Evolutionary conservation across 2,888 invertebrate species (phyloP), one percentile per base, ranked within the genome.

Genomic region (Micropterix aruncella): DNA sequence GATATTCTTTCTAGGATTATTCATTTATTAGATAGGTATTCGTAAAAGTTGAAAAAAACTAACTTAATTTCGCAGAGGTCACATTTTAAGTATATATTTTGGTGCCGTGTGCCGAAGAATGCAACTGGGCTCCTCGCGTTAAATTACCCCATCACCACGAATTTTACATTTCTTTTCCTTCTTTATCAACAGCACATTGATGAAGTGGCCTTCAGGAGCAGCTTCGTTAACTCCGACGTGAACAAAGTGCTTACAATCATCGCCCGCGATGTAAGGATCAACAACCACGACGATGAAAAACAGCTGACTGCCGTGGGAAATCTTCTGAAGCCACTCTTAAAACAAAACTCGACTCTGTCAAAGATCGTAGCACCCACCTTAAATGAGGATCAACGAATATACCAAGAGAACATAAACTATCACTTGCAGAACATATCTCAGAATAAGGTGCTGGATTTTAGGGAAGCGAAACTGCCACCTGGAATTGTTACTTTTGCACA

Each of bases 171-270:
- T 17, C 41, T 39, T 46, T 19, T 41, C 47, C 39, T 38, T 40
- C 19, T 46, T 50, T 52, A 52, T 47, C 66, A 66, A 18, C 60
- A 91, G 90, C 83, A 88, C 62, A 82, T 91, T 47, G 83, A 89
- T 56, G 86, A 89, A 61, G 77, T 91, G 52, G 82, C 87, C 50
- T 75, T 91, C 51, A 79, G 85, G 44, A 91, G 90, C 59, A 91
- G 89, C 63, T 82, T 89, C 57, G 79, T 91, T 52, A 91, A 88
- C 60, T 88, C 89, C 2, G 90, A 90, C 53, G 83, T 90, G 43
- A 87, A 86, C 16, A 91, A 91, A 60, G 62, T 90, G 12, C 66
- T 91, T 2, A 86, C 87, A 2, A 79, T 91, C 16, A 79, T 87
- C n/a, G 80, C 89, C 51, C 76, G 77, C 48, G 86, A 88, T 58